Conservation (phyloP, 2,113 vertebrate genomes). For the Emberiza fucata region DNA sequence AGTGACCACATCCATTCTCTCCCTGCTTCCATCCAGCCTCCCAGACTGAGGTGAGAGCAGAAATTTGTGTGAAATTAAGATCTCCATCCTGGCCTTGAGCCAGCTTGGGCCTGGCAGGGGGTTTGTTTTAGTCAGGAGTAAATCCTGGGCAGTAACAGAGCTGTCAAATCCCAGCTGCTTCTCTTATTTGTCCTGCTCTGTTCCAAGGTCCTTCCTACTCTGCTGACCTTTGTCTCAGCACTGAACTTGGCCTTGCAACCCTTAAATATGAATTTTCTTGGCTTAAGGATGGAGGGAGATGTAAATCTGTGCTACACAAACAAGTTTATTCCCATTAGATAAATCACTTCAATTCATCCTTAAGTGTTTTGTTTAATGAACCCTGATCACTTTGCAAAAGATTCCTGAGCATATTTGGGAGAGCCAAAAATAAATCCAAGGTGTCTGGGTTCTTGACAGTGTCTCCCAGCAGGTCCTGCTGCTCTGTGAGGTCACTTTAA, state of each 20-base stretch:
- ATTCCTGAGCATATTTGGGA: not conserved
- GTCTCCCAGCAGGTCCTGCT: not conserved
- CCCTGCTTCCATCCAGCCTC: not conserved
- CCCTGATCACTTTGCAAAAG: not conserved
- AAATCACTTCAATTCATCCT: not conserved
- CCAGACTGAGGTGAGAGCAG: not conserved
- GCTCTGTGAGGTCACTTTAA: not conserved
- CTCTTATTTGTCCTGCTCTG: not conserved
- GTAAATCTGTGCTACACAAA: not conserved
- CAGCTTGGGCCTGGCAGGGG: not conserved
- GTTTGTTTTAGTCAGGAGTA: not conserved
- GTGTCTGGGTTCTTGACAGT: not conserved
- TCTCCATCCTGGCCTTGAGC: not conserved
- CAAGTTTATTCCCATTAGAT: not conserved
- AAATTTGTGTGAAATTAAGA: not conserved
- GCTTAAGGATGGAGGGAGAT: not conserved
- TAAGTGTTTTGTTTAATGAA: slow-evolving; percentile 31
- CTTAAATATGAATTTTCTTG: not conserved
- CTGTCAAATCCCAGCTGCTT: not conserved
- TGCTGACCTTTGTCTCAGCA: not conserved
- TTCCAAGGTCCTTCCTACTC: not conserved
- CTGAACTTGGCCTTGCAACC: not conserved
- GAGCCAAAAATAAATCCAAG: slow-evolving; percentile 22
- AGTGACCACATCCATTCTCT: not conserved
- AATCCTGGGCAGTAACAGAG: not conserved